phyloP scores from a whole-genome alignment of 1,140 invertebrate species.

The Charaxes varanes region DNA sequence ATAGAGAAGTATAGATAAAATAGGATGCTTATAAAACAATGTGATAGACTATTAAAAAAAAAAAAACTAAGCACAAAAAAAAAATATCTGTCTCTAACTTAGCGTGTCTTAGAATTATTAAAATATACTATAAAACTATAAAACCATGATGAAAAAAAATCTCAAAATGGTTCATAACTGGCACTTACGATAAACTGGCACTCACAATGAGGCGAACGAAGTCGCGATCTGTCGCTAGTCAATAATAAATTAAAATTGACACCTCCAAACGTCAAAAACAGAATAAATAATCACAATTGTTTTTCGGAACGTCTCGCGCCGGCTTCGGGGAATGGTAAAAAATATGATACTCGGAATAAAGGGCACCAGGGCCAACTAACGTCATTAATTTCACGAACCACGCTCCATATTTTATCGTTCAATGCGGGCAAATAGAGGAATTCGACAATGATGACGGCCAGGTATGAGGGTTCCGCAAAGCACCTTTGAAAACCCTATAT shows the following conservation, averaged over 20 bases:
- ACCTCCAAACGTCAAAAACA: slow-evolving; percentile 6
- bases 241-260: slow-evolving; percentile 19
- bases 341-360: slow-evolving; percentile 30
- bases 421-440: slow-evolving; percentile 25
- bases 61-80: too few species aligned
- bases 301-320: slow-evolving; percentile 11
- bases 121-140: too few species aligned
- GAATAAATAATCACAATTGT: slow-evolving; percentile 16
- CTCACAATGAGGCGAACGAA: too few species aligned
- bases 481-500: background rate
- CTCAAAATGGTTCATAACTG: too few species aligned
- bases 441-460: slow-evolving; percentile 8
- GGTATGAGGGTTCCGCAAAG: slow-evolving; percentile 1
- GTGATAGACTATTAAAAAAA: too few species aligned
- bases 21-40: too few species aligned
- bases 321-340: slow-evolving; percentile 30
- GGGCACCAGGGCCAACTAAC: slow-evolving; percentile 24
- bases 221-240: too few species aligned
- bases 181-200: too few species aligned
- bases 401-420: slow-evolving; percentile 50
- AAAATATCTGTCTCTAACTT: too few species aligned
- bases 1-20: too few species aligned
- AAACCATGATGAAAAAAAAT: too few species aligned
- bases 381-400: slow-evolving; percentile 34
- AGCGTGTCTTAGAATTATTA: too few species aligned